Evolutionary conservation across 1,140 invertebrate genomes (phyloP), one percentile per base, ranked within the genome.

Genomic region (Galleria mellonella): DNA sequence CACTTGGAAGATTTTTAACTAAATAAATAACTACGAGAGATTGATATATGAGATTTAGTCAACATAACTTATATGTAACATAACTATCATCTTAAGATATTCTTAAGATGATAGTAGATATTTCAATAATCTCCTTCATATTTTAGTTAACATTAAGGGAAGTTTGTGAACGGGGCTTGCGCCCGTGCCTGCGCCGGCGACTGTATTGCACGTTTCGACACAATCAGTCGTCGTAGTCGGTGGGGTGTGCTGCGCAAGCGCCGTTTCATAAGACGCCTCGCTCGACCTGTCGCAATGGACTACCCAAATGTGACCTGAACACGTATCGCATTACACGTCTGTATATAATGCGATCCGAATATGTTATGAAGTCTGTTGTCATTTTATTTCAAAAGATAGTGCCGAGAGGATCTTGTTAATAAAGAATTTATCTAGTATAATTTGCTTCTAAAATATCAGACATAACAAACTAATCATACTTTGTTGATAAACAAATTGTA

Each of bases 301-400:
- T 77, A 84, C 76, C 81, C 74, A 83, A 84, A 83, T 84, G 81
- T 84, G 81, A 82, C 77, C 77, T 71, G 71, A 72, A 81, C 81
- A 82, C 77, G 75, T 84, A 82, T 83, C 75, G 66, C 60, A 61
- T 81, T 78, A 74, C 71, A 74, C 47, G 50, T 72, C 52, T 53
- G 50, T 62, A 56, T 55, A 59, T 55, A 61, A 58, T 51, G 56
- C 60, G 64, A 71, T 68, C 71, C 60, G 44, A 47, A 50, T 55
- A 50, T 43, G 47, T 46, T 51, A 47, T 55, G 41, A 35, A 38
- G 36, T 39, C 29, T 42, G 39, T 42, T 48, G 37, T 42, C 32
- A 53, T 38, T 14, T 42, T 38, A 6, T 23, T 23, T 23, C 17
- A 23, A 3, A 2, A 23, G 17, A 23, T 23, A 3, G 2, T 23